phyloP scores from a whole-genome alignment of 37 sponge, comb jelly and placozoan genomes.

The Hexactinellida sp. region DNA sequence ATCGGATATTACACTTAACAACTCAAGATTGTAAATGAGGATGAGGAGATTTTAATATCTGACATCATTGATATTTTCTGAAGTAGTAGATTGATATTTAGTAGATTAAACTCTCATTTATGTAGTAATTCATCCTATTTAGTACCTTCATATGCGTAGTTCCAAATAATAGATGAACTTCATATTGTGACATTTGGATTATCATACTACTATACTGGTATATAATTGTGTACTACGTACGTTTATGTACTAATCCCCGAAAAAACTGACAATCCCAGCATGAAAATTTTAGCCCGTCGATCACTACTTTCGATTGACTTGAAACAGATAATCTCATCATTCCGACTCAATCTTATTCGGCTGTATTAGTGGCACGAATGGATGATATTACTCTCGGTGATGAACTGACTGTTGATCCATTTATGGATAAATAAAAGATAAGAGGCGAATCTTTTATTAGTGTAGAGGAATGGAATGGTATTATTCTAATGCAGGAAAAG shows the following conservation, averaged over 20 bases:
- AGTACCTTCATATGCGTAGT: slow-evolving; percentile 9
- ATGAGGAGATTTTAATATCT: slow-evolving; percentile 14
- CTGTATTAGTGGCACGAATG: no score
- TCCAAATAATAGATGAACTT: slow-evolving; percentile 11
- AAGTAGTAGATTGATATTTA: slow-evolving; percentile 2
- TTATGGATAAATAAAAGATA: no score
- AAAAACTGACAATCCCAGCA: no score
- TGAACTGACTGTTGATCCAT: no score
- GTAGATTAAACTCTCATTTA: background rate
- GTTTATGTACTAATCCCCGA: slow-evolving; percentile 16
- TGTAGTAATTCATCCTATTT: slow-evolving; percentile 18
- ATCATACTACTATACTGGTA: background rate
- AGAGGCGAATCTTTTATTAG: no score
- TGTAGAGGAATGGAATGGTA: no score
- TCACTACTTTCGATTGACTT: no score
- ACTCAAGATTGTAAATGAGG: slow-evolving; percentile 7
- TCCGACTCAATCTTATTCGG: no score
- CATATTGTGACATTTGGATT: slow-evolving; percentile 10
- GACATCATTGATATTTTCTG: background rate
- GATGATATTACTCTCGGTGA: no score
- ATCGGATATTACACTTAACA: slow-evolving; percentile 13
- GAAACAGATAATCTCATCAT: no score
- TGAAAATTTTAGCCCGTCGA: no score
- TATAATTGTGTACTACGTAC: slow-evolving; percentile 3
- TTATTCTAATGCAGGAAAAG: no score